Conservation (phyloP, 2,113 vertebrate species). For the Petrocephalus zakoni region DNA sequence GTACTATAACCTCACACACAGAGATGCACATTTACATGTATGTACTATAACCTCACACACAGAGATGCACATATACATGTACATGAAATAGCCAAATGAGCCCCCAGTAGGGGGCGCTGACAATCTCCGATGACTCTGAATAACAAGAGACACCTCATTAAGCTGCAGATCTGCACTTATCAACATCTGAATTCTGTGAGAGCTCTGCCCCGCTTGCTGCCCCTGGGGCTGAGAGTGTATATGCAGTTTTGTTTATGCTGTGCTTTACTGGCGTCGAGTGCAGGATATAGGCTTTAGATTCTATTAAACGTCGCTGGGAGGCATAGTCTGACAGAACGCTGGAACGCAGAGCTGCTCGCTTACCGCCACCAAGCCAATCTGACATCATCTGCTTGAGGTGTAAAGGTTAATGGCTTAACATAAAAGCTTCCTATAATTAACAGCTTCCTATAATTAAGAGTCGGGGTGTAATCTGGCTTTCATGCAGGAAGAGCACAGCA, state of each 20-base stretch:
- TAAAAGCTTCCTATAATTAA: neutral
- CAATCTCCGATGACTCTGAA: neutral
- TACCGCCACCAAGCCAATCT: neutral
- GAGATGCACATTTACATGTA: constrained; percentile 14
- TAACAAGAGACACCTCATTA: neutral
- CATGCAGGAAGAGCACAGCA: neutral
- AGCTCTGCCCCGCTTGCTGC: neutral
- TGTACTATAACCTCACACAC: neutral
- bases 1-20: neutral
- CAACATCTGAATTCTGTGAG: neutral
- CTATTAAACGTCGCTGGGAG: neutral
- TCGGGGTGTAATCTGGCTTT: neutral
- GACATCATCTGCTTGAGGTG: neutral
- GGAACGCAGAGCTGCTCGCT: neutral
- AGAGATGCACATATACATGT: constrained; percentile 13
- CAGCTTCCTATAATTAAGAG: constrained; percentile 10
- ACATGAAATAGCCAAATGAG: neutral
- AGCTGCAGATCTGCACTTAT: constrained; percentile 1
- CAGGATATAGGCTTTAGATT: neutral
- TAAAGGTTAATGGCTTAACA: constrained; percentile 14
- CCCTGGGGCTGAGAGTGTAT: neutral
- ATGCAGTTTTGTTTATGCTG: neutral
- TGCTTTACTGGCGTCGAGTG: neutral
- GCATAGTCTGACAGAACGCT: neutral
- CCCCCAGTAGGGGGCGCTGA: neutral